Evolutionary conservation across 2,797 vertebrate genomes (phyloP), one percentile per base, ranked within the genome.

Genomic region (Octomys mimax): DNA sequence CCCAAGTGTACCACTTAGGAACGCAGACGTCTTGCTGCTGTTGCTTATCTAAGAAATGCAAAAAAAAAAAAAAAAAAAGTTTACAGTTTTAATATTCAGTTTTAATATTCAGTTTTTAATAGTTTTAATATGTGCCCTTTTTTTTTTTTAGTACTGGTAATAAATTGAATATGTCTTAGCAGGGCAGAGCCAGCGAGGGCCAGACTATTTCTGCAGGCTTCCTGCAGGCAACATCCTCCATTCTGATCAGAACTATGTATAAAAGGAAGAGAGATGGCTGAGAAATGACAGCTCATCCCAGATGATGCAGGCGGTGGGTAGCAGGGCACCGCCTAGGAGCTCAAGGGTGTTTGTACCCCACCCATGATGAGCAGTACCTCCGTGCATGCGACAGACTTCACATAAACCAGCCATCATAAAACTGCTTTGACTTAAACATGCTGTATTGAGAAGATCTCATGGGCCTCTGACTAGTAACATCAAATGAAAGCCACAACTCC

Each of bases 401-500:
- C 87, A 96, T 87, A 80, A 88, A 90, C 57, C 78, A 90, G 73
- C 59, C 89, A 78, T 94, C 16, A 14, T 46, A 73, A 86, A 80
- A 86, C 70, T 92, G 81, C 39, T 81, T 80, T 87, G 82, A 96
- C 86, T 81, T 90, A 90, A 90, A 77, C 46, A 24, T 18, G 54
- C 46, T 54, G 0, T 49, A 16, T 75, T 36, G 54, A 93, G 83
- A 92, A n/a, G 49, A 64, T 88, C 85, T 49, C 31, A 1, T 6
- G 19, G 78, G 85, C 39, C 73, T 68, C 85, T 75, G 42, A 85
- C 61, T 46, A 90, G 93, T 81, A 80, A 59, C 71, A 42, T 90
- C 87, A 81, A 68, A 39, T 8, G 42, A 93, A 90, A 90, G 83
- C 54, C 21, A 31, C 2, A 7, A 52, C 66, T 26, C 36, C 31